Conservation (phyloP, 2,113 vertebrate genomes). For the Larimichthys crocea region DNA sequence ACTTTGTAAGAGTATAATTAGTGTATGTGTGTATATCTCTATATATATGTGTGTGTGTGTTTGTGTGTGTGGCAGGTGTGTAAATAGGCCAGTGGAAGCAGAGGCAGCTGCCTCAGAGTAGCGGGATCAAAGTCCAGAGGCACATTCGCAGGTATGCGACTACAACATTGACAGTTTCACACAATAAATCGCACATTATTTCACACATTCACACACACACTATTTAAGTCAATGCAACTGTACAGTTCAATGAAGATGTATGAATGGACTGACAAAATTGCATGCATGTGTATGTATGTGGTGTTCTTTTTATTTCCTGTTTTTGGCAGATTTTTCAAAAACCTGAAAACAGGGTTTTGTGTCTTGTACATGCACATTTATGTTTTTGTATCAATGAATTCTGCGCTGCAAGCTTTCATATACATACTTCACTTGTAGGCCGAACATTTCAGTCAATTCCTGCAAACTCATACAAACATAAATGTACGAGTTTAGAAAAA, state of each 20-base stretch:
- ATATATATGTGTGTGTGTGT: constrained; percentile 17
- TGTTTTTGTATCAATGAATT: too few species aligned
- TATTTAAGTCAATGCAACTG: not conserved
- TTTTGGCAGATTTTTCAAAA: not conserved
- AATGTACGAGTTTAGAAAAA: too few species aligned
- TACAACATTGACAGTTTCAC: constrained; percentile 21
- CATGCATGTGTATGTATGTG: not conserved
- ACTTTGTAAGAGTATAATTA: constrained; percentile 6
- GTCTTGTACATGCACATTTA: too few species aligned
- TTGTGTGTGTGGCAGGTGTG: constrained; percentile 70
- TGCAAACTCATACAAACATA: too few species aligned
- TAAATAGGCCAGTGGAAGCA: constrained; percentile 73
- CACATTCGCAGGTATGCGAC: constrained; percentile 63
- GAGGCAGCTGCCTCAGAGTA: constrained; percentile 70
- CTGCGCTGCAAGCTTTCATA: too few species aligned
- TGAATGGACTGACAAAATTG: not conserved
- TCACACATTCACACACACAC: not conserved
- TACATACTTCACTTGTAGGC: too few species aligned
- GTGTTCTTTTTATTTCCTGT: not conserved
- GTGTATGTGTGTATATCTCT: not conserved
- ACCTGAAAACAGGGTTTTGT: too few species aligned
- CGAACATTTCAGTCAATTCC: too few species aligned
- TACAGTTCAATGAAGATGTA: not conserved
- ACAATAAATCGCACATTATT: constrained; percentile 35
- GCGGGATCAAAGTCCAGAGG: constrained; percentile 75